Percentiles rank a stretch among this genome's conserved stretches.
phyloP scores from a whole-genome alignment of 1,140 invertebrate genomes.

The Holcopasites calliopsidis region DNA sequence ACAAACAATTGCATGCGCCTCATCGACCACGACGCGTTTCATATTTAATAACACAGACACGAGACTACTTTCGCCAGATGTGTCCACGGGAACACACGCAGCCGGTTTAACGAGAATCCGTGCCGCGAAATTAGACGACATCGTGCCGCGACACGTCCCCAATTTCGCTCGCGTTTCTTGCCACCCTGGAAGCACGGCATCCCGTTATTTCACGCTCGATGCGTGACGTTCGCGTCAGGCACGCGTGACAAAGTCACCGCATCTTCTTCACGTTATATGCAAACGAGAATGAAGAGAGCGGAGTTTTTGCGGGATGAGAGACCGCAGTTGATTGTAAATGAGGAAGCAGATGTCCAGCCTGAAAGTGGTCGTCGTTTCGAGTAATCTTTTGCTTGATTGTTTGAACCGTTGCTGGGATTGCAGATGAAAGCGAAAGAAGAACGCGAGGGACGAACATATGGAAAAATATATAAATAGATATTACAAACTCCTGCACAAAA shows the following conservation, averaged over 20 bases:
- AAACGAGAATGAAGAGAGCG: neutral
- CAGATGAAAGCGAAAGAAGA: neutral
- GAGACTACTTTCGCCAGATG: neutral
- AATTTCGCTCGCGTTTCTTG: constrained; percentile 59
- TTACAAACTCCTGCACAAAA: too few relatives aligned
- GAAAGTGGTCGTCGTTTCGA: neutral
- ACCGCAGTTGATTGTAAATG: neutral
- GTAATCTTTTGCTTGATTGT: neutral
- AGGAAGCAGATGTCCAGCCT: neutral
- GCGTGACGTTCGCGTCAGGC: constrained; percentile 33
- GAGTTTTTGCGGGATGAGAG: neutral
- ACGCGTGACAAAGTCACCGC: constrained; percentile 23
- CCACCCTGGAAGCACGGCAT: constrained; percentile 25
- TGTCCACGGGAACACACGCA: neutral
- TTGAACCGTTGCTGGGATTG: neutral
- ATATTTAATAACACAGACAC: constrained; percentile 21
- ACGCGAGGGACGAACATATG: neutral
- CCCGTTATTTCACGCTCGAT: constrained; percentile 54
- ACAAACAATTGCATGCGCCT: too few relatives aligned
- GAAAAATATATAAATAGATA: too few relatives aligned
- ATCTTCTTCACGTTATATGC: neutral
- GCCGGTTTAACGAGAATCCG: constrained; percentile 46
- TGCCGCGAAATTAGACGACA: constrained; percentile 45
- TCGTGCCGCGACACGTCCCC: constrained; percentile 43
- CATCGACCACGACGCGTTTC: neutral